A percentile compares a stretch with the other conserved stretches of the same genome.
Evolutionary conservation across 1,140 invertebrate genomes (phyloP).

Genomic region (Drosophila prosaltans): DNA sequence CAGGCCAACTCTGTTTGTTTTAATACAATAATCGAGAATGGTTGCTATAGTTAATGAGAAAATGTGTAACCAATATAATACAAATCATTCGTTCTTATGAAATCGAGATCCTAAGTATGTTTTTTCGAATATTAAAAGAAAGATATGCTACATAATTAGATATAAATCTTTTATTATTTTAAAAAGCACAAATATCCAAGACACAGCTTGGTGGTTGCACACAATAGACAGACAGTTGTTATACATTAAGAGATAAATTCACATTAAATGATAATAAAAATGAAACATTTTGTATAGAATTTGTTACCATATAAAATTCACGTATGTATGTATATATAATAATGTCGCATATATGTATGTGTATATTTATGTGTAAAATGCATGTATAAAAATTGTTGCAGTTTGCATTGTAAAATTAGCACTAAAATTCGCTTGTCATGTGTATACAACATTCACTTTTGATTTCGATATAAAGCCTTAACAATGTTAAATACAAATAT

Average conservation of each 20-base stretch:
- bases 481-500: conserved; percentile 33
- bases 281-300: conserved; percentile 42
- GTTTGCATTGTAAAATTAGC: conserved; percentile 65
- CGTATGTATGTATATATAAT: conserved; percentile 69
- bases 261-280: conserved; percentile 1
- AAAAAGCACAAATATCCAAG: conserved; percentile 74
- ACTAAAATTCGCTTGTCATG: conserved; percentile 58
- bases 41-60: conserved; percentile 8
- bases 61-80: too few relatives aligned
- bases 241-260: conserved; percentile 42
- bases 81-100: too few relatives aligned
- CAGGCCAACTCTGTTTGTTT: conserved; percentile 8
- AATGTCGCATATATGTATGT: conserved; percentile 33
- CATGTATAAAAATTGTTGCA: conserved; percentile 41
- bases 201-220: conserved; percentile 60
- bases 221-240: conserved; percentile 22
- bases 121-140: too few relatives aligned
- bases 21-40: background rate
- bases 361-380: conserved; percentile 21
- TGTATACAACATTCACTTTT: conserved; percentile 44
- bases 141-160: background rate
- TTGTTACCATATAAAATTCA: conserved; percentile 72
- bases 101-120: too few relatives aligned
- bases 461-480: conserved; percentile 28
- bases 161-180: conserved; percentile 21